These are phyloP conservation scores for Elgaria multicarinata DNA, from an alignment of 2,113 vertebrate species.

Conservation along the genomic window DNA sequence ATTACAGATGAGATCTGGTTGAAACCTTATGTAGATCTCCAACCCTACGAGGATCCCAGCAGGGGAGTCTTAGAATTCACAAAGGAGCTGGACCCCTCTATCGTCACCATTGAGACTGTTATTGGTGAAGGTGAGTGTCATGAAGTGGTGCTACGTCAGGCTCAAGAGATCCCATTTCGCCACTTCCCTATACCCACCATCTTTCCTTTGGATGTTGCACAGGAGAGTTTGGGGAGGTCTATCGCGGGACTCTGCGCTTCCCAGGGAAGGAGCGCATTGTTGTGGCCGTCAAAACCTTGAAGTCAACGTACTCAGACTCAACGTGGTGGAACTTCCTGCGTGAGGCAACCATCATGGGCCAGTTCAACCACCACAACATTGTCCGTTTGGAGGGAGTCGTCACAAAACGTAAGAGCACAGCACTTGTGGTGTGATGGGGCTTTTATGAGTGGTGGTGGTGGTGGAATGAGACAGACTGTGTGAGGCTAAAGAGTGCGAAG, in stretches of 20 bases:
- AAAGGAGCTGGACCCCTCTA: constrained; percentile 74
- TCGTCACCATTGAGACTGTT: constrained; percentile 76
- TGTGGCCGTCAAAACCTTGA: constrained; percentile 93
- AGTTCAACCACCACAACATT: constrained; percentile 93
- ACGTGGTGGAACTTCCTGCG: constrained; percentile 93
- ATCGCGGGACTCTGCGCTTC: constrained; percentile 85
- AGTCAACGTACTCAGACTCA: constrained; percentile 90
- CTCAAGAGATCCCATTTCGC: background rate
- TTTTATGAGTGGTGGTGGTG: background rate
- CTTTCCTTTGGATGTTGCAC: constrained; percentile 31
- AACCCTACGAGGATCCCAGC: constrained; percentile 80
- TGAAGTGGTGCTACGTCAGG: background rate
- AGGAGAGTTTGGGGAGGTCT: constrained; percentile 97
- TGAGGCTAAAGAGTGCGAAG: background rate
- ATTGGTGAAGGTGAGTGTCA: constrained; percentile 78
- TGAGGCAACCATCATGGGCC: constrained; percentile 93
- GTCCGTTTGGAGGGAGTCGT: constrained; percentile 92
- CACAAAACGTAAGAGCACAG: constrained; percentile 83
- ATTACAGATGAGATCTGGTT: constrained; percentile 79
- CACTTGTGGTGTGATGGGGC: background rate
- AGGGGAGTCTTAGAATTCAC: constrained; percentile 79
- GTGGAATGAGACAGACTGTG: background rate
- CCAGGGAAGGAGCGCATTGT: constrained; percentile 84
- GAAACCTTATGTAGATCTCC: constrained; percentile 83
- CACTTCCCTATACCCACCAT: background rate